Conservation (phyloP, 2,888 invertebrate species). For the Uropetala carovei region DNA sequence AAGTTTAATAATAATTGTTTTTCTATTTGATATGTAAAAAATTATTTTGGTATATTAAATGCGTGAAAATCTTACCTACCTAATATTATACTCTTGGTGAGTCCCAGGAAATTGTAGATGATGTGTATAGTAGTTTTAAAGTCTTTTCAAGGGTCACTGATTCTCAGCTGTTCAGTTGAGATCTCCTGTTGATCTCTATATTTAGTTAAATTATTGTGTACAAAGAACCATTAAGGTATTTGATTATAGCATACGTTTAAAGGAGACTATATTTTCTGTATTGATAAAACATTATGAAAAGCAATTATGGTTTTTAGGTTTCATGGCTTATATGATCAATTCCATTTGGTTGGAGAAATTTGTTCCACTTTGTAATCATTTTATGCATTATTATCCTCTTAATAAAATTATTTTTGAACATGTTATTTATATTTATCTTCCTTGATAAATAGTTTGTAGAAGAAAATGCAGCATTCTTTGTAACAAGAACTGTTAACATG, state of each 20-base stretch:
- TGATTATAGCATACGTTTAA: slow-evolving; percentile 48
- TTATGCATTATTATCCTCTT: not conserved
- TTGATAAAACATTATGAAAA: slow-evolving; percentile 45
- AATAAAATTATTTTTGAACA: slow-evolving; percentile 54
- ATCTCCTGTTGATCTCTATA: slow-evolving; percentile 47
- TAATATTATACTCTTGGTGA: slow-evolving; percentile 38
- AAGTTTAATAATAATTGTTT: slow-evolving; percentile 41
- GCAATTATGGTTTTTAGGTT: slow-evolving; percentile 20
- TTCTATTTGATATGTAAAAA: not conserved
- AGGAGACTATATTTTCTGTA: slow-evolving; percentile 52
- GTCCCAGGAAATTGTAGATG: slow-evolving; percentile 45
- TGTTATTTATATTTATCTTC: not conserved
- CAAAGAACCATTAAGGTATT: slow-evolving; percentile 48
- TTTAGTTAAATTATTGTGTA: slow-evolving; percentile 63
- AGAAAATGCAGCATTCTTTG: no score
- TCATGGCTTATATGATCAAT: slow-evolving; percentile 50
- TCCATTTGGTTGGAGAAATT: slow-evolving; percentile 44
- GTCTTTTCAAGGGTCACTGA: slow-evolving; percentile 27
- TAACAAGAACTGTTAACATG: no score
- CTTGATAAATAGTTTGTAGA: no score
- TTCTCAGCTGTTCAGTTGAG: slow-evolving; percentile 44
- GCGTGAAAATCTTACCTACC: not conserved
- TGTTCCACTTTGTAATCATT: slow-evolving; percentile 29
- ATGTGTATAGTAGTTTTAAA: slow-evolving; percentile 56
- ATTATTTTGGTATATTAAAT: slow-evolving; percentile 34